These are phyloP conservation scores for Tetranychus cinnabarinus DNA, from an alignment of 1,140 invertebrate species.

Conservation along the genomic window DNA sequence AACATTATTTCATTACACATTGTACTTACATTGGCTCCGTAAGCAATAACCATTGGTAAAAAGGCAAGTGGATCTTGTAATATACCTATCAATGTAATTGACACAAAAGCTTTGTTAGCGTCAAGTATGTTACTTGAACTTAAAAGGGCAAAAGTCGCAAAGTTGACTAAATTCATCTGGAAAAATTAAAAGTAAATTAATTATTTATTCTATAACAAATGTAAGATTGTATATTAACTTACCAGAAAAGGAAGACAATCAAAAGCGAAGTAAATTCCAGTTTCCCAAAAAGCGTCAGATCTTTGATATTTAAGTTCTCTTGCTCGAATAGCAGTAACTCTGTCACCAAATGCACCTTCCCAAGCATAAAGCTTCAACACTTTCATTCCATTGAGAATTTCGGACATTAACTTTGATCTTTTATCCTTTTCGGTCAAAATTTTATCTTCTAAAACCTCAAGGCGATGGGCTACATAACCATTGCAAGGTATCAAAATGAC, in stretches of 20 bases:
- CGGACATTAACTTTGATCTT: constrained; percentile 20
- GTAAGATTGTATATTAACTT: no score
- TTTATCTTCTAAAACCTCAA: constrained; percentile 22
- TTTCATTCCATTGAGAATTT: constrained; percentile 21
- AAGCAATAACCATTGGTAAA: background rate
- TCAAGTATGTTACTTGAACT: constrained; percentile 29
- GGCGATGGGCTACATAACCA: constrained; percentile 19
- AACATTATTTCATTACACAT: no score
- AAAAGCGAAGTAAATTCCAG: constrained; percentile 1
- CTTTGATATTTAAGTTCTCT: constrained; percentile 12
- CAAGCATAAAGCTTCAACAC: constrained; percentile 13
- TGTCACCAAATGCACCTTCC: constrained; percentile 14
- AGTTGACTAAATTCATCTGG: constrained; percentile 18
- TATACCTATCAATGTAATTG: constrained; percentile 33
- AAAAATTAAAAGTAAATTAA: constrained; percentile 15
- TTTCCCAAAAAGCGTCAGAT: background rate
- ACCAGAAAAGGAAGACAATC: constrained; percentile 11
- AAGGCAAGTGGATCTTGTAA: constrained; percentile 41
- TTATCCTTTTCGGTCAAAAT: constrained; percentile 20
- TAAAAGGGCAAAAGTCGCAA: constrained; percentile 23
- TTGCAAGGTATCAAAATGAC: constrained; percentile 31
- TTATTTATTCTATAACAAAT: constrained; percentile 17
- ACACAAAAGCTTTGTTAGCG: constrained; percentile 35
- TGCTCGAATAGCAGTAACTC: constrained; percentile 10
- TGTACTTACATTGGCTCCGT: background rate